Percentiles rank a stretch among this genome's conserved stretches.
phyloP scores from a whole-genome alignment of 1,140 invertebrate genomes.

The Penaeus indicus region DNA sequence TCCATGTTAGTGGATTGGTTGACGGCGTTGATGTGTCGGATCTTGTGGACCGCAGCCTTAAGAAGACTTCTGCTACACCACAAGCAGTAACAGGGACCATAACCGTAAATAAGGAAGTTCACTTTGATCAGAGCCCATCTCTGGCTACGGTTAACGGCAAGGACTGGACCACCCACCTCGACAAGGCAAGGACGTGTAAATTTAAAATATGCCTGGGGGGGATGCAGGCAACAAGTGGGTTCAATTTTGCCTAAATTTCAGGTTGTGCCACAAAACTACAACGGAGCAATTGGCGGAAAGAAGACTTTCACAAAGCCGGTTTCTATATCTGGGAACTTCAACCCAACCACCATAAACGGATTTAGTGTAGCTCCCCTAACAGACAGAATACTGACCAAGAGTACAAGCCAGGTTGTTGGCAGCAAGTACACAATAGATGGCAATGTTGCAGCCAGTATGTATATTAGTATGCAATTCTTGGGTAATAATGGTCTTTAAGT shows the following conservation, averaged over 20 bases:
- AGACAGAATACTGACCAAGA: not conserved
- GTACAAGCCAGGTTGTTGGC: not conserved
- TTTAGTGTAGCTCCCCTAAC: not conserved
- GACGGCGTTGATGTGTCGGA: slow-evolving; percentile 27
- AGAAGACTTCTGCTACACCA: slow-evolving; percentile 12
- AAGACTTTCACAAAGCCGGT: not conserved
- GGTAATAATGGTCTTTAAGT: too few species aligned
- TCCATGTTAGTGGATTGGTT: slow-evolving; percentile 44
- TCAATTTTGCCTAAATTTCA: not conserved
- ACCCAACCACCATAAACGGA: not conserved
- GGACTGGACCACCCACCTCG: slow-evolving; percentile 29
- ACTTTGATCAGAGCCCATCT: slow-evolving; percentile 15
- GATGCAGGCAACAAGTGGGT: too few species aligned
- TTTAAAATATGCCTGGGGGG: accelerated
- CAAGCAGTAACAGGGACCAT: slow-evolving; percentile 12
- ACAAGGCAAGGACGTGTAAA: slow-evolving; percentile 2
- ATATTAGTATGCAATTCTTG: too few species aligned
- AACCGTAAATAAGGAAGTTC: not conserved
- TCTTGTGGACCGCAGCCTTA: slow-evolving; percentile 5
- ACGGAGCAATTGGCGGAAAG: not conserved
- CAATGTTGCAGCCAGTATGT: slow-evolving; percentile 23
- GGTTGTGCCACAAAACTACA: not conserved
- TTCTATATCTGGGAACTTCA: not conserved
- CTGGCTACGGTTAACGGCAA: slow-evolving; percentile 23
- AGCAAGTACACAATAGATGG: slow-evolving; percentile 1